Base-by-base conservation (phyloP, 2,888 invertebrate genomes). In the Tenodera sinensis region DNA sequence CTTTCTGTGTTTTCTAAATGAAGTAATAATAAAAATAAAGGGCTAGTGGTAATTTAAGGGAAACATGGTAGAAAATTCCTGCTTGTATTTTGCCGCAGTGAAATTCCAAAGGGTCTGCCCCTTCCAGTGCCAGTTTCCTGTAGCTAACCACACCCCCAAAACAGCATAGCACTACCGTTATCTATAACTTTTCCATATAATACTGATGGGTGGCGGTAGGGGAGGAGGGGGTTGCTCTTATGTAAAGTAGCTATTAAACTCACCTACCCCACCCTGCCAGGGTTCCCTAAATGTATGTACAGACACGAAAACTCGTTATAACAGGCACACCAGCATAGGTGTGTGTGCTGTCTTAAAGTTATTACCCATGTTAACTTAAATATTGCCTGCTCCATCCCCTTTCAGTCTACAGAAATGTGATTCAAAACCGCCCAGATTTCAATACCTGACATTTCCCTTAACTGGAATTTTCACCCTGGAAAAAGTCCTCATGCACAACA, bases 211-310 rank as follows among this genome's bases (percentile, higher is more conserved):
- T 84, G 84, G 28, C 54, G 54, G 20, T 71, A 30, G 54, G 54
- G 54, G 54, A 20, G 54, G 54, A 71, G 54, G 84, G 25, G 25
- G 84, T 84, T 28, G 20, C 84, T 84, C 28, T 27, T 85, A 34
- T 85, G 28, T 85, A 54, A n/a, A 85, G 9, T 12, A 27, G 54
- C 85, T 54, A 47, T 85, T 47, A 47, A 42, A 85, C 85, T 14
- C 85, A 27, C 15, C 54, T 71, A 71, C 54, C 54, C 27, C 54
- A n/a, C 71, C 81, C 81, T 83, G 42, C 54, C 54, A 71, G 54
- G 28, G 85, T 85, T 87, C 15, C 87, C 82, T 71, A 87, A 87
- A 87, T 87, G 83, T 87, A 87, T 87, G 87, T 87, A 83, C 54
- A 83, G 83, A 87, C 87, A 87, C 87, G 87, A 87, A 71, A 71